phyloP scores from a whole-genome alignment of 2,888 invertebrate species.

The Linyphia triangularis region DNA sequence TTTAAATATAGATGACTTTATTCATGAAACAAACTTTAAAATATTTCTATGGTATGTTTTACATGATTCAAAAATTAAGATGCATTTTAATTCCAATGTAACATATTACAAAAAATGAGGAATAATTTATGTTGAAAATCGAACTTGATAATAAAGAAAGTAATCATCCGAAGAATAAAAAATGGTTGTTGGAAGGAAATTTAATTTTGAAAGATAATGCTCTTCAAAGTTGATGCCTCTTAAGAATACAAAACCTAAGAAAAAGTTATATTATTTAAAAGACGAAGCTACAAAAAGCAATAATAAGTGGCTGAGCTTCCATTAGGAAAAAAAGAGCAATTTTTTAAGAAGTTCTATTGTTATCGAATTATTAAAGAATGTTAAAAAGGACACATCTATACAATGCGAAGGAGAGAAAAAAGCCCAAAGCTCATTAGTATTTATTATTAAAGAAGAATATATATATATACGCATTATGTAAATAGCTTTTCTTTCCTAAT shows the following conservation, averaged over 20 bases:
- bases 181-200: not conserved
- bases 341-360: not conserved
- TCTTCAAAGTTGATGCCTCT: not conserved
- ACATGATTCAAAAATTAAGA: too few relatives aligned
- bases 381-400: constrained; percentile 8
- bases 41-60: too few relatives aligned
- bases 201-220: constrained; percentile 12
- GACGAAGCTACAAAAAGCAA: constrained; percentile 11
- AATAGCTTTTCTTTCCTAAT: not conserved
- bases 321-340: not conserved
- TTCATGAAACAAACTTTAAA: too few relatives aligned
- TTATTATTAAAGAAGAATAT: constrained; percentile 15
- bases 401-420: not conserved
- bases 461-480: not conserved
- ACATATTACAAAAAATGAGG: too few relatives aligned
- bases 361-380: constrained; percentile 17
- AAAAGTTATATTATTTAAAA: not conserved
- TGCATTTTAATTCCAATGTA: too few relatives aligned
- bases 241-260: not conserved
- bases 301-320: constrained; percentile 14
- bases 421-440: constrained; percentile 10
- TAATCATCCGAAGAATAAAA: not conserved
- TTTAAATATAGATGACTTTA: too few relatives aligned
- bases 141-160: not conserved
- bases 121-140: not conserved